A percentile compares a stretch with the other conserved stretches of the same genome.
Conservation (phyloP, 2,113 vertebrate species). For the Dasypus novemcinctus region DNA sequence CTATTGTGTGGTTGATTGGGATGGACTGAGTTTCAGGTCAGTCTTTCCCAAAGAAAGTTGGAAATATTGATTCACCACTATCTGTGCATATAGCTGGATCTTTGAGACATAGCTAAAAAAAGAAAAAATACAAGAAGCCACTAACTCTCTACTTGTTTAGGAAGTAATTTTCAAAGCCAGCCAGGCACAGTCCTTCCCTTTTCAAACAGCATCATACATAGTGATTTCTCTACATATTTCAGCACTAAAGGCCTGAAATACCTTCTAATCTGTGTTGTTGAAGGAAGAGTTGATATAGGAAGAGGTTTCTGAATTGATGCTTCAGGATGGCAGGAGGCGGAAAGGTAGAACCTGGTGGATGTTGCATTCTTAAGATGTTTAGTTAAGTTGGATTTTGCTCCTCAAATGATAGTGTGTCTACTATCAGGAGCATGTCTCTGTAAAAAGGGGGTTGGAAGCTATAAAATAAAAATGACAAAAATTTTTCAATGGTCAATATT, state of each 20-base stretch:
- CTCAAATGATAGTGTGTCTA: neutral
- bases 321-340: neutral
- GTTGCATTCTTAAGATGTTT: neutral
- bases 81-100: neutral
- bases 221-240: neutral
- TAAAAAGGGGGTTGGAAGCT: neutral
- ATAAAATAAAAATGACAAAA: conserved; percentile 25
- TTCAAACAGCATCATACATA: neutral
- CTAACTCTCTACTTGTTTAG: neutral
- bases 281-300: neutral
- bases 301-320: neutral
- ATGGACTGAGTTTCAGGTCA: too few relatives aligned
- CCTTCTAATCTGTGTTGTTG: neutral
- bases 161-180: neutral
- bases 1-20: too few relatives aligned
- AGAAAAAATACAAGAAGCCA: neutral
- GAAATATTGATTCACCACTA: neutral
- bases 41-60: neutral
- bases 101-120: neutral
- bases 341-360: neutral
- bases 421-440: neutral
- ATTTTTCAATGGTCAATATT: conserved; percentile 4
- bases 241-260: neutral
- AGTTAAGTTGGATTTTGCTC: neutral
- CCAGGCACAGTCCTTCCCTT: neutral